These are phyloP conservation scores for Pyrgilauda ruficollis DNA, from an alignment of 2,113 vertebrate species.

Conservation along the genomic window DNA sequence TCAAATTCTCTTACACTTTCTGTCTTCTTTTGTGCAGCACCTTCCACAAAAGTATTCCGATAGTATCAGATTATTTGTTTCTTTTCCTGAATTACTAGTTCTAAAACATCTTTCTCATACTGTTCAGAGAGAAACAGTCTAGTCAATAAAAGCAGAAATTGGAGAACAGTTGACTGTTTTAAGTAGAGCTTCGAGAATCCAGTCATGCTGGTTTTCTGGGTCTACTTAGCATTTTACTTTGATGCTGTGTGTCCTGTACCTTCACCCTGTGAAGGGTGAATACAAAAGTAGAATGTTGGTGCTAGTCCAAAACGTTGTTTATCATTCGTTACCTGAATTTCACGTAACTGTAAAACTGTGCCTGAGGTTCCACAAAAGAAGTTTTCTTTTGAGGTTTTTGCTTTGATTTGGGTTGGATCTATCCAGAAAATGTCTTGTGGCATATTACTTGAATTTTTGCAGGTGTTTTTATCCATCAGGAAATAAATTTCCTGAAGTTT, in stretches of 20 bases:
- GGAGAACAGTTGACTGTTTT: not conserved
- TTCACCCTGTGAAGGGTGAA: not conserved
- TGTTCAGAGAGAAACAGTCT: not conserved
- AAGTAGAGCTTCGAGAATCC: not conserved
- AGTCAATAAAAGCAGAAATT: not conserved
- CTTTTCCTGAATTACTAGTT: not conserved
- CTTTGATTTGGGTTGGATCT: slow-evolving; percentile 12
- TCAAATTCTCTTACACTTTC: not conserved
- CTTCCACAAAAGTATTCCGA: not conserved
- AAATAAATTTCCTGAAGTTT: not conserved
- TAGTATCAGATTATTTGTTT: not conserved
- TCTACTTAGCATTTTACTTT: not conserved
- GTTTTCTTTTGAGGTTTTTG: slow-evolving; percentile 2
- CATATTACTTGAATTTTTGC: not conserved
- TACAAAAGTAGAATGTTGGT: not conserved
- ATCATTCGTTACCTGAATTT: not conserved
- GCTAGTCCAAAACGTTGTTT: not conserved
- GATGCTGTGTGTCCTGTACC: not conserved
- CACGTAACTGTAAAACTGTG: not conserved
- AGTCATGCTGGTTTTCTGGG: slow-evolving; percentile 14
- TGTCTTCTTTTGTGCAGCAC: not conserved
- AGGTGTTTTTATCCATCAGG: not conserved
- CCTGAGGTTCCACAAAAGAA: not conserved
- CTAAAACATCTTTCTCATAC: not conserved
- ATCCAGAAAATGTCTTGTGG: not conserved